These are phyloP conservation scores for Harpagoxenus sublaevis DNA, from an alignment of 2,888 invertebrate genomes.

Conservation along the genomic window DNA sequence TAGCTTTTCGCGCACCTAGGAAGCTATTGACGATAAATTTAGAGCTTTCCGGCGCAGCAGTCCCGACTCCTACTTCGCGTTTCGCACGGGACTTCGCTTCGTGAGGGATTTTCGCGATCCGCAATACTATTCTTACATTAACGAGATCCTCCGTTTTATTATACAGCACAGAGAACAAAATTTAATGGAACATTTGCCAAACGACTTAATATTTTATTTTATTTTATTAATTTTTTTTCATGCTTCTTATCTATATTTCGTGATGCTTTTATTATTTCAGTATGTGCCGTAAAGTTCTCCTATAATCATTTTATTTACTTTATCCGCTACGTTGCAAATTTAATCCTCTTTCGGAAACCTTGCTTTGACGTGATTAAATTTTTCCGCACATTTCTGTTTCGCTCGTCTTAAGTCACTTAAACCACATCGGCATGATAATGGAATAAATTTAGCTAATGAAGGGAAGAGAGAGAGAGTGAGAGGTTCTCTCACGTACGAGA, in stretches of 20 bases:
- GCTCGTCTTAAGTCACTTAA: slow-evolving; percentile 25
- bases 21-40: slow-evolving; percentile 47
- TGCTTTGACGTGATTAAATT: slow-evolving; percentile 22
- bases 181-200: background rate
- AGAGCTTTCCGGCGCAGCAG: slow-evolving; percentile 41
- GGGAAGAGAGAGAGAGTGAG: no score
- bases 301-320: background rate
- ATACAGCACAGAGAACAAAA: background rate
- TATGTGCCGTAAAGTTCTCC: background rate
- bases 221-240: background rate
- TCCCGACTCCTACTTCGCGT: slow-evolving; percentile 17
- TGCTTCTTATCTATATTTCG: background rate
- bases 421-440: slow-evolving; percentile 27
- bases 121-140: slow-evolving; percentile 26
- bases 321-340: background rate
- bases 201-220: background rate
- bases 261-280: background rate
- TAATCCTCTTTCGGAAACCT: background rate
- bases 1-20: slow-evolving; percentile 30
- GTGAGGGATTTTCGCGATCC: slow-evolving; percentile 27
- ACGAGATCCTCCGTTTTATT: slow-evolving; percentile 9
- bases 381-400: background rate
- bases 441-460: slow-evolving; percentile 27
- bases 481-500: background rate
- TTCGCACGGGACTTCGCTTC: slow-evolving; percentile 17